phyloP scores from a whole-genome alignment of 2,888 invertebrate genomes.

The Encarsia formosa region DNA sequence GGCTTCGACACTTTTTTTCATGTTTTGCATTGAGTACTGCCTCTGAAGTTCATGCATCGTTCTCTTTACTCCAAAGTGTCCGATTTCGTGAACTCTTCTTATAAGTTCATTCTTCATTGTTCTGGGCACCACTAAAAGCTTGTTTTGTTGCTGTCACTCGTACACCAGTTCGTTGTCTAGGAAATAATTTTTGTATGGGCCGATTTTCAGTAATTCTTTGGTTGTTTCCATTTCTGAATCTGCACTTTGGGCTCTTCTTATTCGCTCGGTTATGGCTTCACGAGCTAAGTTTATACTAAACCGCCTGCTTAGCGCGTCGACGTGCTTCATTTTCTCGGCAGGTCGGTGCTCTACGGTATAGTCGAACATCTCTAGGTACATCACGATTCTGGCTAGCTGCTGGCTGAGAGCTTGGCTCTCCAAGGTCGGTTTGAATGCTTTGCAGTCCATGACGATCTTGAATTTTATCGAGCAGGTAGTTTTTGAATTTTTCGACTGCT shows the following conservation, averaged over 20 bases:
- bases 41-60: neutral
- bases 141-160: neutral
- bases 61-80: neutral
- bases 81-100: neutral
- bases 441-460: constrained; percentile 33
- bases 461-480: constrained; percentile 37
- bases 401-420: constrained; percentile 26
- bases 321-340: neutral
- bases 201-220: neutral
- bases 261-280: neutral
- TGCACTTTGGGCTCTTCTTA: neutral
- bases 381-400: constrained; percentile 13
- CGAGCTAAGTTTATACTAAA: neutral
- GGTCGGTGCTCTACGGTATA: neutral
- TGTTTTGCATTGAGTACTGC: neutral
- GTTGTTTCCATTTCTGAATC: neutral
- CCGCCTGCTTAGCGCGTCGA: neutral
- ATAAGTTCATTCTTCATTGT: neutral
- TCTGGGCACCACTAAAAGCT: neutral
- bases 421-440: constrained; percentile 27
- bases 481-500: constrained; percentile 37
- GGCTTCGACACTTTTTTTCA: neutral
- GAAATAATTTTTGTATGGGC: neutral
- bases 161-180: neutral
- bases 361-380: neutral